Evolutionary conservation across 2,113 vertebrate species (phyloP), one percentile per base, ranked within the genome.

Genomic region (Caracal caracal): DNA sequence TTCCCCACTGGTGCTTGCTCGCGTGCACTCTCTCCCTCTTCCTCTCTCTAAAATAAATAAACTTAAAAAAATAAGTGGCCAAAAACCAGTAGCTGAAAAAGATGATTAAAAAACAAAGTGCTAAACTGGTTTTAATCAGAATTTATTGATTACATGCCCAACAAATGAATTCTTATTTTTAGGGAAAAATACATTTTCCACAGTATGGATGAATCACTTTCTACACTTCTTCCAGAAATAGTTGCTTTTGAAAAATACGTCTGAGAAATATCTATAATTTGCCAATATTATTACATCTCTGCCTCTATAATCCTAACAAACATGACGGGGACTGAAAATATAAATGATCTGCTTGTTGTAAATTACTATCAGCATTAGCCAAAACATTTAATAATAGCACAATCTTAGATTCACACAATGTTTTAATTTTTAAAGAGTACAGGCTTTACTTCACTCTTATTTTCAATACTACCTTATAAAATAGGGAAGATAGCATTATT

Each of bases 191-290:
- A 51, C 2, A 71, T 78, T 85, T 84, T 76, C 79, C 7, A 94
- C 10, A 81, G 24, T 22, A 53, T 51, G 4, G 10, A 76, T 82
- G 6, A 94, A 76, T 66, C 28, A 68, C 37, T 73, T 51, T 56
- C 22, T 71, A 65, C 20, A 49, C 73, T 82, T 66, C 26, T 87
- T 28, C 8, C 61, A 95, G 35, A 93, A 96, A 73, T 30, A 80
- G 16, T 26, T 93, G n/a, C 20, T 47, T 93, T 88, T 78, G 47
- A 81, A 59, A 94, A 90, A 93, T 4, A 47, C 5, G 35, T 24
- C 61, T 92, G 51, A 94, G n/a, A 89, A 75, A 33, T 10, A 81
- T 56, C 71, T 97, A 37, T 56, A 88, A 28, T 66, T 93, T 88
- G 63, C 33, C 73, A 82, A 56, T 19, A 82, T 61, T 86, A 81